These are phyloP conservation scores for Spatulosminthurus flaviceps DNA, from an alignment of 2,888 invertebrate species.

Conservation along the genomic window DNA sequence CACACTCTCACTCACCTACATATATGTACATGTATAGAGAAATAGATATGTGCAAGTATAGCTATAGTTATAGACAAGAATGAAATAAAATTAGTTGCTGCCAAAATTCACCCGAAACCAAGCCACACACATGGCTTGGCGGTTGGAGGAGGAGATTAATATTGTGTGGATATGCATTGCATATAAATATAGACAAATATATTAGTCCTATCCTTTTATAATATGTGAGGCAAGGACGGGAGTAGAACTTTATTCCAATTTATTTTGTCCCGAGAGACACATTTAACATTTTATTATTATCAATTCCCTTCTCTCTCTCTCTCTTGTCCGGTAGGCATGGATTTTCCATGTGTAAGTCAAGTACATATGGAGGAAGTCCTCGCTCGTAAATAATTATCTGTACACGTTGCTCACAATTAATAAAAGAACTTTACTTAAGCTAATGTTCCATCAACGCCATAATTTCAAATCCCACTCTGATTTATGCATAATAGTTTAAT, in stretches of 20 bases:
- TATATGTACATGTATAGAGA: no score
- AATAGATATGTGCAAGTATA: no score
- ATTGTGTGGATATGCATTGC: no score
- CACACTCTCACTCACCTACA: no score
- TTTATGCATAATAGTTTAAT: constrained; percentile 1
- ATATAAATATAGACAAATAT: no score
- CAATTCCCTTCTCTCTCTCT: not conserved
- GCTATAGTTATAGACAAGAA: not conserved
- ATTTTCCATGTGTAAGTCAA: no score
- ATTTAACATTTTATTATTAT: constrained; percentile 46
- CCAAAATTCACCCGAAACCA: constrained; percentile 15
- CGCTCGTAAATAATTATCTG: constrained; percentile 5
- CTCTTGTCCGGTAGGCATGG: no score
- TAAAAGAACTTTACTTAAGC: not conserved
- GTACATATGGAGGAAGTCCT: no score
- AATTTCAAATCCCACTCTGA: not conserved
- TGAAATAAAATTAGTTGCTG: constrained; percentile 21
- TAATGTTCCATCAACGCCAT: constrained; percentile 11
- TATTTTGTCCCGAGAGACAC: constrained; percentile 47
- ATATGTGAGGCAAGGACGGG: no score
- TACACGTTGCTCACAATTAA: constrained; percentile 6
- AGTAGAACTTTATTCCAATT: constrained; percentile 49
- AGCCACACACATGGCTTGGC: not conserved
- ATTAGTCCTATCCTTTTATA: no score
- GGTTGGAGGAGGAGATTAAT: no score